phyloP scores from a whole-genome alignment of 2,888 invertebrate species.

The Tiphia femorata region DNA sequence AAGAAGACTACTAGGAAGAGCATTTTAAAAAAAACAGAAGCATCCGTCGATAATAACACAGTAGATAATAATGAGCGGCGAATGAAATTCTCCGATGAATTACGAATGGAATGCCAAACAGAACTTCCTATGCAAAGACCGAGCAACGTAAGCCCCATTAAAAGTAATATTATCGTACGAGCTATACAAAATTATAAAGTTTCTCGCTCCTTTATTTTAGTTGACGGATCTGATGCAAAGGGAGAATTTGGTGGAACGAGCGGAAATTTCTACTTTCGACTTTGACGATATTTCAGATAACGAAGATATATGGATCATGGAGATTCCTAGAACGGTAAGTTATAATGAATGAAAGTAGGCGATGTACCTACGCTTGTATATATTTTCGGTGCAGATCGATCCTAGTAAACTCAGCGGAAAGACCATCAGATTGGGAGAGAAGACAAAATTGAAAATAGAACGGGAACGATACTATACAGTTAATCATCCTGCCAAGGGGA shows the following conservation, averaged over 20 bases:
- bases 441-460: constrained; percentile 49
- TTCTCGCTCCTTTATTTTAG: constrained; percentile 32
- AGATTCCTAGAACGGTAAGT: constrained; percentile 50
- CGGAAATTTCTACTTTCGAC: constrained; percentile 34
- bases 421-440: constrained; percentile 42
- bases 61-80: not conserved
- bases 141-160: not conserved
- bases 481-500: constrained; percentile 24
- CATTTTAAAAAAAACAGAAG: constrained; percentile 31
- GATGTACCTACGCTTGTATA: not conserved
- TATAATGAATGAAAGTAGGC: not conserved
- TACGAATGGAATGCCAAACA: too few species aligned
- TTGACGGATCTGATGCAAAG: constrained; percentile 42
- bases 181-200: not conserved
- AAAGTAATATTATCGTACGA: not conserved
- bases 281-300: constrained; percentile 48
- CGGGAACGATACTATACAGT: constrained; percentile 43
- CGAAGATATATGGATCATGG: constrained; percentile 56
- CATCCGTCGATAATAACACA: too few species aligned
- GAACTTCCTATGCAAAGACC: not conserved
- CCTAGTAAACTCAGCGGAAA: constrained; percentile 46
- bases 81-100: not conserved
- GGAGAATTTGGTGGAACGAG: constrained; percentile 34
- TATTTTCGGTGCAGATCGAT: constrained; percentile 41
- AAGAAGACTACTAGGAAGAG: constrained; percentile 27